phyloP scores from a whole-genome alignment of 2,797 vertebrate species.

The Pangasius sanitwongsei region DNA sequence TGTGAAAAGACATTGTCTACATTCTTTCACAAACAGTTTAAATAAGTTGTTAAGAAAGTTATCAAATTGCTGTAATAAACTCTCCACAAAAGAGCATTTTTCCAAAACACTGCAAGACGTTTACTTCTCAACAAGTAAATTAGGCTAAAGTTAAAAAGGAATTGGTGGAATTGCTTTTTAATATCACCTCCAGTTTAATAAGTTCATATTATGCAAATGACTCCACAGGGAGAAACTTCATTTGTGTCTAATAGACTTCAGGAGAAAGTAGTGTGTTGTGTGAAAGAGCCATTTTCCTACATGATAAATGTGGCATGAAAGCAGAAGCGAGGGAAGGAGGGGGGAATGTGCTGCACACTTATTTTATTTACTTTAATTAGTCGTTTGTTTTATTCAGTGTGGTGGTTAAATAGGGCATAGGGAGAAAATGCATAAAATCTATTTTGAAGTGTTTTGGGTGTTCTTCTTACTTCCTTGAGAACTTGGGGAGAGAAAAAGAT shows the following conservation, averaged over 20 bases:
- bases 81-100: background rate
- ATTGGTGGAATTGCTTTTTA: background rate
- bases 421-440: slow-evolving; percentile 28
- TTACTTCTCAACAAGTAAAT: slow-evolving; percentile 10
- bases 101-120: background rate
- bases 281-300: slow-evolving; percentile 47
- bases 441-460: slow-evolving; percentile 31
- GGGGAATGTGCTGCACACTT: slow-evolving; percentile 34
- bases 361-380: slow-evolving; percentile 55
- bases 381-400: slow-evolving; percentile 43
- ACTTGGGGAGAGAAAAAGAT: slow-evolving; percentile 5
- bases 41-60: background rate
- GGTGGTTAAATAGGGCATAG: slow-evolving; percentile 41
- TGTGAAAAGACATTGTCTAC: background rate
- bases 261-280: slow-evolving; percentile 40
- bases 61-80: background rate
- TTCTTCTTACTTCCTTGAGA: slow-evolving; percentile 31
- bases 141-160: slow-evolving; percentile 1
- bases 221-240: slow-evolving; percentile 36
- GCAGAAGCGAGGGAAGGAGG: slow-evolving; percentile 20
- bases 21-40: background rate
- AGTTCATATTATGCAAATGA: slow-evolving; percentile 21
- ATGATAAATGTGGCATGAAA: slow-evolving; percentile 41
- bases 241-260: slow-evolving; percentile 42
- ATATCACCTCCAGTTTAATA: slow-evolving; percentile 4